A percentile compares a stretch with the other conserved stretches of the same genome.
These are phyloP conservation scores for Paragorgia papillata DNA, from an alignment of 92 coral and sea anemone genomes.

Conservation along the genomic window DNA sequence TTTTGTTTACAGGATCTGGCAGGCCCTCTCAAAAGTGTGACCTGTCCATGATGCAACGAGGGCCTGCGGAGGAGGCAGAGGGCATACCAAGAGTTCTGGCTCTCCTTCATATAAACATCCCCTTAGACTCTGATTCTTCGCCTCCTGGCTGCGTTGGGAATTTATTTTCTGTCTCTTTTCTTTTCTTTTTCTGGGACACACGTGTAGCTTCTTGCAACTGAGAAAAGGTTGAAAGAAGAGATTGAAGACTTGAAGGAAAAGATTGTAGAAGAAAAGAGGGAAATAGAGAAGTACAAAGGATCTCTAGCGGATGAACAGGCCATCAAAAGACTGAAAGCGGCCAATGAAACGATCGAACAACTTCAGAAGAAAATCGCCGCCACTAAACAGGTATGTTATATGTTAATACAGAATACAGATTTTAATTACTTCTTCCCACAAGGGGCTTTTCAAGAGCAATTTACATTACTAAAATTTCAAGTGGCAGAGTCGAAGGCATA, in stretches of 20 bases:
- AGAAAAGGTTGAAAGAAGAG: constrained; percentile 72
- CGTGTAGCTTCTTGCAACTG: constrained; percentile 76
- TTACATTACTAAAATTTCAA: no score
- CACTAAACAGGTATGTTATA: constrained; percentile 76
- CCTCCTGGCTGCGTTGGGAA: no score
- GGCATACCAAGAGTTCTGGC: no score
- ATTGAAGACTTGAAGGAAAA: constrained; percentile 71
- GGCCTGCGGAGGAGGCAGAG: no score
- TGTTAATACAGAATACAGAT: neutral
- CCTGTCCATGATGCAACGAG: no score
- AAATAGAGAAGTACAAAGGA: constrained; percentile 86
- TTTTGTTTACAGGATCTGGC: no score
- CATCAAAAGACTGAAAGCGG: constrained; percentile 81
- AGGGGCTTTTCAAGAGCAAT: no score
- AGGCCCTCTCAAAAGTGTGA: no score
- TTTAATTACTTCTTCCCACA: no score
- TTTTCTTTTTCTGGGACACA: neutral
- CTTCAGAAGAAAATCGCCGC: constrained; percentile 94
- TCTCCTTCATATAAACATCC: no score
- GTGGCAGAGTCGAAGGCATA: no score
- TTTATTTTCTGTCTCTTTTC: neutral
- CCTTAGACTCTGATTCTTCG: no score
- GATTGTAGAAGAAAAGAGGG: constrained; percentile 69
- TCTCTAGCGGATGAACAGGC: constrained; percentile 96
- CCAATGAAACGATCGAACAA: constrained; percentile 88